Percentiles rank a stretch among this genome's conserved stretches.
Evolutionary conservation across 2,113 vertebrate genomes (phyloP).

Genomic region (Pelecanoides urinatrix): DNA sequence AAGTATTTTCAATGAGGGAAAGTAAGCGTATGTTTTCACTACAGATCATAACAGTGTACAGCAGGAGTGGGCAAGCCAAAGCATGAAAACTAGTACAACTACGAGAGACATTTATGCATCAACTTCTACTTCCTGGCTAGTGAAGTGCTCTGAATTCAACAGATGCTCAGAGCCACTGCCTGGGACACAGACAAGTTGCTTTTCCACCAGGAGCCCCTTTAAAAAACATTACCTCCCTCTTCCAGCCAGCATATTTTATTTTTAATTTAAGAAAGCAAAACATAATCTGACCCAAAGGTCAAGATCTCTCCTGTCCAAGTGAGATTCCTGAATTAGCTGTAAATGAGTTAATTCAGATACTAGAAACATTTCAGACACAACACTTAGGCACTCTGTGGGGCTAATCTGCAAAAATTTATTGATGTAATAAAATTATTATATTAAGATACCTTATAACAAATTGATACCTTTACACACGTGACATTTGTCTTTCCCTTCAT

Average conservation of each 20-base stretch:
- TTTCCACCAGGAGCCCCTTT: neutral
- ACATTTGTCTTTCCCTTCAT: neutral
- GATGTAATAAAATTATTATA: neutral
- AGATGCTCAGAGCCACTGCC: neutral
- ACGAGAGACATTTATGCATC: neutral
- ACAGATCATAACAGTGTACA: neutral
- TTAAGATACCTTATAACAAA: neutral
- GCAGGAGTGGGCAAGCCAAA: neutral
- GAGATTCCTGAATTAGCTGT: neutral
- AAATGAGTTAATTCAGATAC: neutral
- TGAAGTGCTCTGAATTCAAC: neutral
- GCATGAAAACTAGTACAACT: neutral
- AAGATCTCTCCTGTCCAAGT: neutral
- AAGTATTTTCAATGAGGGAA: neutral
- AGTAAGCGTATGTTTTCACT: neutral
- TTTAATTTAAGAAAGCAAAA: neutral
- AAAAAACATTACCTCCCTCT: neutral
- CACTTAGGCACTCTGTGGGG: neutral
- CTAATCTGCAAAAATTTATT: neutral
- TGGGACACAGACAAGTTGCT: neutral
- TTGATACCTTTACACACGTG: neutral
- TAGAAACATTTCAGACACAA: neutral
- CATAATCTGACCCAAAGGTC: neutral
- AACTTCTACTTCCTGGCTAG: neutral
- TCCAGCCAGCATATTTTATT: neutral